Base-by-base conservation (phyloP, 2,888 invertebrate genomes). In the Criorhina ranunculi region DNA sequence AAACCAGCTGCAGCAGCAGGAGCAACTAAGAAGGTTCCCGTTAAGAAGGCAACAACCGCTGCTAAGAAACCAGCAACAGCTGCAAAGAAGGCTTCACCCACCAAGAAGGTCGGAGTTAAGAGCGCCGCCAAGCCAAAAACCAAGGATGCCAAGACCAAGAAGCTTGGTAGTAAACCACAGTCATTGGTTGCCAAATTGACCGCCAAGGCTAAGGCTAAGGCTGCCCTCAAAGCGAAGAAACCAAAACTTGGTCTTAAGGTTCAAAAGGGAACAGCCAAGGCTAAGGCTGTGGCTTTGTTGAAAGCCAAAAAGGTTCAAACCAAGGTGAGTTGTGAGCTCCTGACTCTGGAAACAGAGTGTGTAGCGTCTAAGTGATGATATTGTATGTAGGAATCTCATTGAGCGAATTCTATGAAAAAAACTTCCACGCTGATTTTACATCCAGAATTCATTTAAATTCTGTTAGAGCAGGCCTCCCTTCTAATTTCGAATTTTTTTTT, bases 231-330 rank as follows among this genome's bases (percentile, higher is more conserved):
- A 80, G 89, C 90, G 87, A 91, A 91, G 86, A 88, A 90, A 44
- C 89, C 89, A 29, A 91, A 91, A 89, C 88, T 89, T 37, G 90
- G 90, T 35, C 88, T 87, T 49, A 91, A 91, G 86, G 87, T 89
- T 60, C 93, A 93, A 87, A 94, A 94, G 90, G 93, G 93, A 60
- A 93, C 92, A 75, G 93, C 93, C 66, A 94, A 93, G 87, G 92
- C 94, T 60, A 92, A 93, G 87, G 92, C 93, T 64, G 92, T 93
- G 33, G 94, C 92, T 69, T 87, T 96, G 86, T 93, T 94, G 64
- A 97, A 96, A 90, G 98, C 98, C 75, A 94, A 96, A 87, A 96
- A 96, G 91, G 95, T 96, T 15, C 97, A 96, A 92, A 96, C 95
- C 89, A 97, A 97, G 95, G 97, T 96, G 90, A 91, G 89, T 86